These are phyloP conservation scores for Smutsia gigantea DNA, from an alignment of 2,797 vertebrate genomes.

Conservation along the genomic window DNA sequence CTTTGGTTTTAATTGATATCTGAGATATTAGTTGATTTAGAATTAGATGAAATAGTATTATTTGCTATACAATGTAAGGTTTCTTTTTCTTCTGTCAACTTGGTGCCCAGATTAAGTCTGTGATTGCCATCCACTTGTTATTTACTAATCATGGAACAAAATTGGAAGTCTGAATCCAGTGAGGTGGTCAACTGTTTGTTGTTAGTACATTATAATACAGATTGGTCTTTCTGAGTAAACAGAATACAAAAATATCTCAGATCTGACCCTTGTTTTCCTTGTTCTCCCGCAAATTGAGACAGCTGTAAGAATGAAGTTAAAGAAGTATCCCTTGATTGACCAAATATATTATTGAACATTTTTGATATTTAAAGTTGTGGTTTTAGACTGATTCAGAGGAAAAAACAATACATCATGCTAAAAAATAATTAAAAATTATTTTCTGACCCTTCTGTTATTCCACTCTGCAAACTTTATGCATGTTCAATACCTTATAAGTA, in stretches of 20 bases:
- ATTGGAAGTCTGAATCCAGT: not conserved
- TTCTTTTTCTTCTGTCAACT: not conserved
- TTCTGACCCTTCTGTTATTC: not conserved
- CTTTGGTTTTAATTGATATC: conserved; percentile 20
- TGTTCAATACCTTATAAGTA: not conserved
- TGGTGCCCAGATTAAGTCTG: not conserved
- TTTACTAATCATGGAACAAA: not conserved
- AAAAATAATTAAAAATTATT: conserved; percentile 3
- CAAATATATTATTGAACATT: not conserved
- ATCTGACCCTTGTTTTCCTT: not conserved
- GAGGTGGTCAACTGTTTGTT: not conserved
- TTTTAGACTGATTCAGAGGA: not conserved
- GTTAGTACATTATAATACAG: not conserved
- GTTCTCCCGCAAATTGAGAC: not conserved
- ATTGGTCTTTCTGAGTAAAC: not conserved
- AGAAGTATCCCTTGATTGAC: not conserved
- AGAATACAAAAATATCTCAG: conserved; percentile 19
- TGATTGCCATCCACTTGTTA: not conserved
- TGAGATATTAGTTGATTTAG: conserved; percentile 22
- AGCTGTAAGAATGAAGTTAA: not conserved
- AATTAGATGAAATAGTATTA: conserved; percentile 4
- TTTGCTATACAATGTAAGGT: not conserved
- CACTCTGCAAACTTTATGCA: not conserved
- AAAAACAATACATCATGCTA: not conserved
- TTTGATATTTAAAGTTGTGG: not conserved